These are phyloP conservation scores for Cuculus canorus DNA, from an alignment of 2,797 vertebrate species.

Conservation along the genomic window DNA sequence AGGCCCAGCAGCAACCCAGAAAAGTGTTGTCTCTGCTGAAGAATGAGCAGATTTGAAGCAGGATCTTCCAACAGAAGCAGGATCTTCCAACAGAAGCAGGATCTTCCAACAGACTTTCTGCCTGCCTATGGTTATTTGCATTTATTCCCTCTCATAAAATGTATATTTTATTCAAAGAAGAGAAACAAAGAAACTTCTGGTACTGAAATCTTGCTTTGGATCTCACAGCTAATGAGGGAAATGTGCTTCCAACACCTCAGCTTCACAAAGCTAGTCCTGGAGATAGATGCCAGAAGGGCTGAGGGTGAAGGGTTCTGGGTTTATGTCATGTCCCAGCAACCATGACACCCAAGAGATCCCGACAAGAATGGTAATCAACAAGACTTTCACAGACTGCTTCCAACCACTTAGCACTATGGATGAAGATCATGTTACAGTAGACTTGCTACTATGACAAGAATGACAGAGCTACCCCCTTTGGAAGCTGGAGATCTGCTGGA, in stretches of 20 bases:
- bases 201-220: conserved; percentile 26
- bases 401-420: background rate
- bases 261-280: background rate
- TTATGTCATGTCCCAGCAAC: background rate
- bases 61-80: too few relatives aligned
- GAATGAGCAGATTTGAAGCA: too few relatives aligned
- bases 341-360: fast-evolving
- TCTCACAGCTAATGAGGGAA: background rate
- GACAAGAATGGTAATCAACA: background rate
- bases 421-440: background rate
- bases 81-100: too few relatives aligned
- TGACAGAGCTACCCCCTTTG: background rate
- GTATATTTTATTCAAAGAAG: conserved; percentile 16
- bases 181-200: conserved; percentile 15
- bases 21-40: background rate
- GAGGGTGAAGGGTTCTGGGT: background rate
- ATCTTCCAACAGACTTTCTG: conserved; percentile 21
- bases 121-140: background rate
- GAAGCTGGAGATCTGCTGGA: background rate
- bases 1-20: background rate
- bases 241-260: conserved; percentile 17
- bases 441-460: background rate
- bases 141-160: conserved; percentile 11
- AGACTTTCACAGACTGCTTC: background rate
- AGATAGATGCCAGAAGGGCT: background rate